Base-by-base conservation (phyloP, 1,140 invertebrate species). In the Drosophila orosa region DNA sequence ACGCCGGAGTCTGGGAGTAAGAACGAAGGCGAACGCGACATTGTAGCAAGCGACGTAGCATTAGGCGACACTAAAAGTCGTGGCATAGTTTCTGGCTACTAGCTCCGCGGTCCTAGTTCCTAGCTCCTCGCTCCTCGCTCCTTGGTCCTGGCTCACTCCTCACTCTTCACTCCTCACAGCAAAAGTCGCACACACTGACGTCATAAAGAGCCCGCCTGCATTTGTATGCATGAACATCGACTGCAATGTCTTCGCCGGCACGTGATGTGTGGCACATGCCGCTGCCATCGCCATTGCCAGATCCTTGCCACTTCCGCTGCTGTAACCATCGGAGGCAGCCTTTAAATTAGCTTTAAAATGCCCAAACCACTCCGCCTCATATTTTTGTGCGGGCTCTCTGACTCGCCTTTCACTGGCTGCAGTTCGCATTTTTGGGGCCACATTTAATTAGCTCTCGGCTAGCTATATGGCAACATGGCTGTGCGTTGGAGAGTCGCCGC, bases 261-360 rank as follows among this genome's bases (percentile, higher is more conserved):
- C 84, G 84, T 89, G 84, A 89, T 89, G 73, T 83, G 84, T 87
- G 84, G 74, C 84, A 87, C 83, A 89, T 86, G 83, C 65, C 78
- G 52, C 37, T 47, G 39, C 39, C 31, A 31, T 48, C 29, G n/a
- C 31, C 27, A 27, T 17, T 8, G 45, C 13, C 40, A 33, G 25
- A 22, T 27, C 29, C 50, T 27, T 9, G 10, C 56, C 27, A 19
- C 22, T 29, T 47, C 29, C 50, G 19, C 4, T 22, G 19, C 29
- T 55, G 45, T 33, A 27, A 33, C 44, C 45, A 27, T 33, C 10
- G 45, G 15, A 45, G 33, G 29, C 31, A 24, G 6, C 39, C 83
- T 87, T 86, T 86, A 86, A 87, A 86, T 86, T 79, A 68, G 79
- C 83, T 83, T 86, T 86, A 86, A 86, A 77, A 63, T 66, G 62